phyloP scores from a whole-genome alignment of 2,113 vertebrate species.

The Notiomystis cincta region DNA sequence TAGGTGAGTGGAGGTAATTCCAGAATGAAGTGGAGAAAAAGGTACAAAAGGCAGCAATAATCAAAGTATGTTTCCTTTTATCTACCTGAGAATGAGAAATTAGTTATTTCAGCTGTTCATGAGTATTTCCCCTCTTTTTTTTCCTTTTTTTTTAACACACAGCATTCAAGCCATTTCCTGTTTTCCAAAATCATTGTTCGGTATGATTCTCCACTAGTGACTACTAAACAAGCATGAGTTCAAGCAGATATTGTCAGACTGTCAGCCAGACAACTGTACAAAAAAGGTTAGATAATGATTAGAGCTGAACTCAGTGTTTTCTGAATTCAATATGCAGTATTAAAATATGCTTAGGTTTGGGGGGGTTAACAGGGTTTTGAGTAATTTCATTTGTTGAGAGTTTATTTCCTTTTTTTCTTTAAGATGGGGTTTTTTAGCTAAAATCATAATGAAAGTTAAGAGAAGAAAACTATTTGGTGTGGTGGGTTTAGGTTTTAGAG shows the following conservation, averaged over 20 bases:
- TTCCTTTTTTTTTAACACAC: neutral
- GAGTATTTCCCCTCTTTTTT: neutral
- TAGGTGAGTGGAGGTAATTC: neutral
- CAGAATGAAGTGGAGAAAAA: neutral
- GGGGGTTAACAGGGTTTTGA: fast-evolving
- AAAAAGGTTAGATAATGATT: neutral
- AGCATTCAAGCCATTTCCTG: neutral
- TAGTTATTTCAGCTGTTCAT: neutral
- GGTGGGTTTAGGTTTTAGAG: fast-evolving
- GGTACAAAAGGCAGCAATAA: neutral
- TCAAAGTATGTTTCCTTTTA: neutral
- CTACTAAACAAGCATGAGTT: neutral
- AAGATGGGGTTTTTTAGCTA: fast-evolving
- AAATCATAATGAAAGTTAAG: neutral
- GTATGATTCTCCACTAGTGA: neutral
- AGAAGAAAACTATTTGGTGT: neutral
- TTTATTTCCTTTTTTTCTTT: neutral
- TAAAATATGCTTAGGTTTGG: neutral
- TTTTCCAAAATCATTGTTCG: neutral
- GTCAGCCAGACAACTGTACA: neutral
- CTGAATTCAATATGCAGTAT: neutral
- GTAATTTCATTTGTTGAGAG: neutral
- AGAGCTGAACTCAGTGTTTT: neutral
- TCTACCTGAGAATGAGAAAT: neutral
- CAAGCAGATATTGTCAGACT: neutral